Base-by-base conservation (phyloP, 2,113 vertebrate genomes). In the Gallinago media region DNA sequence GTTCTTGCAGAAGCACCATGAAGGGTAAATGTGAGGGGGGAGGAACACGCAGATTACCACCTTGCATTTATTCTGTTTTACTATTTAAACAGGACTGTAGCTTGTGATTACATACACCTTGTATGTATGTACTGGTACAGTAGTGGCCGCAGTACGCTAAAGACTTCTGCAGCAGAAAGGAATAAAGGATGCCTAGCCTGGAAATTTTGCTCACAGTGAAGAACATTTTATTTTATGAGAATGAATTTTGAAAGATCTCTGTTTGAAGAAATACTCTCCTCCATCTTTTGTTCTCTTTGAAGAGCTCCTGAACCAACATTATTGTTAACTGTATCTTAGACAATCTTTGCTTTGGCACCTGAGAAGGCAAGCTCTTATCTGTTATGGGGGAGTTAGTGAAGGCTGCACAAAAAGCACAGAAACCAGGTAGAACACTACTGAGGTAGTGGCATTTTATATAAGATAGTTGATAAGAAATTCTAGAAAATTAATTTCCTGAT, bases 21-120 rank as follows among this genome's bases (percentile, higher is more conserved):
- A 93, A 83, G 62, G 85, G 40, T 66, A 68, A 65, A 62, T 27
- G 38, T 8, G 7, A 8, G 15, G 6, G 40, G 15, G 38, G 8
- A 16, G 72, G 21, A 75, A 75, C 12, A 77, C 32, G 34, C 23
- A 71, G 50, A 32, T 55, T 71, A 36, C 76, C 0, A 0, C 68
- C 38, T 93, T 81, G 31, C 26, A 12, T 91, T 91, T 94, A 13
- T 78, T 81, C 44, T 40, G 44, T 89, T 97, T 92, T 92, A 52
- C 63, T 91, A 1, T 84, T 89, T 92, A 61, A 96, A 63, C 47
- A 63, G 46, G 6, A 14, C 4, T 3, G 29, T 76, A 61, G 54
- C 34, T 72, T 76, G 61, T 78, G 83, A 81, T 78, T 89, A 78
- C 38, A 38, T 38, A 38, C 38, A 38, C 12, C 38, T 38, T 38